Evolutionary conservation across 2,113 vertebrate genomes (phyloP).

Genomic region (Machaerirhynchus nigripectus): DNA sequence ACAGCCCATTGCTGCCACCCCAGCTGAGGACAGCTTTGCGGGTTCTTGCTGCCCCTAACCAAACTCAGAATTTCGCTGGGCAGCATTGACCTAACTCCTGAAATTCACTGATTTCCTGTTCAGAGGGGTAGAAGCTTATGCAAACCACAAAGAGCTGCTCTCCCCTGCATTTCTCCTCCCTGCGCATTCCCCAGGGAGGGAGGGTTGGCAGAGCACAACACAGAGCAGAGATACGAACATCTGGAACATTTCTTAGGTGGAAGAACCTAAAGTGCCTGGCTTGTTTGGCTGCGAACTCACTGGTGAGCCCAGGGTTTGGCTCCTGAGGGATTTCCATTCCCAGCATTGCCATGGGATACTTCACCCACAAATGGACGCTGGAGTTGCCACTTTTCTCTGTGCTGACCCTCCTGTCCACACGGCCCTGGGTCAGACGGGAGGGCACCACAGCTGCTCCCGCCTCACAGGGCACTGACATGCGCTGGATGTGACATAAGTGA

Average conservation of each 20-base stretch:
- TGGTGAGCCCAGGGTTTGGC: neutral
- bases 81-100: neutral
- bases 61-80: neutral
- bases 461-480: neutral
- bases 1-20: neutral
- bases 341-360: neutral
- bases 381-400: neutral
- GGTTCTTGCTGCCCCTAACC: neutral
- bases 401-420: neutral
- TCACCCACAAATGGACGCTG: fast-evolving
- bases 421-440: neutral
- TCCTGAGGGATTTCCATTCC: neutral
- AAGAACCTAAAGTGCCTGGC: neutral
- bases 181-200: neutral
- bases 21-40: neutral
- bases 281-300: neutral
- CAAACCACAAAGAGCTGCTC: neutral
- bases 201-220: neutral
- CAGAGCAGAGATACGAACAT: neutral
- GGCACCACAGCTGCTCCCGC: fast-evolving
- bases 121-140: neutral
- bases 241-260: neutral
- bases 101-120: neutral
- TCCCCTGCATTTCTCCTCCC: neutral
- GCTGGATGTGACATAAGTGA: neutral